Evolutionary conservation across 1,140 invertebrate genomes (phyloP), one percentile per base, ranked within the genome.

Genomic region (Octopus sinensis): DNA sequence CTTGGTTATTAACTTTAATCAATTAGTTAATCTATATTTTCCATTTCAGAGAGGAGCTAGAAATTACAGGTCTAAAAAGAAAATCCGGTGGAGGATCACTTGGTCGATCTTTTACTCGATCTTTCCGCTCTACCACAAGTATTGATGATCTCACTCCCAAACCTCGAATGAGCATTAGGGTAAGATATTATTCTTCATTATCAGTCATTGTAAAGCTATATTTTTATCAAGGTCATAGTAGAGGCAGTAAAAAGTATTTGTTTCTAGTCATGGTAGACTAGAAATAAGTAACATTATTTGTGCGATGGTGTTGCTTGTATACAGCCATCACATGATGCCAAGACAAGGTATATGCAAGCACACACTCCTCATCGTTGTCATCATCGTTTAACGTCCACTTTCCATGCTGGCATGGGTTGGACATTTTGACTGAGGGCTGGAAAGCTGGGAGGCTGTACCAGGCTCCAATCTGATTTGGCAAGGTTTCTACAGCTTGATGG

Each of bases 81-180:
- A 83, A 83, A 52, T 43, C 80, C 73, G 83, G 62, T 79, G 79
- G 79, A 71, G 84, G 84, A 9, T 82, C 82, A 43, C 54, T 85
- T 9, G 81, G 82, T 68, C 76, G 84, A 79, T 84, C 84, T 6
- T 86, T 86, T 80, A 81, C 80, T 13, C 81, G 85, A 53, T 86
- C 85, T 30, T 85, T 82, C 80, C 80, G 80, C 12, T 75, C 82
- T 80, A 71, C 77, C 12, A 62, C 78, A 54, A 78, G 54, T n/a
- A 82, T 84, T 53, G 81, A 83, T 23, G 85, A 83, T 52, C 30
- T 73, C 17, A 77, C 76, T 4, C 77, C 79, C n/a, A 87, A 85
- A 79, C 82, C 83, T 2, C 81, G 85, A 73, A 77, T 87, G 4
- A 88, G 85, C 81, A 86, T 88, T 53, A 84, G 87, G 80, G 88